These are phyloP conservation scores for Spicauda simplicius DNA, from an alignment of 2,888 invertebrate species.

Conservation along the genomic window DNA sequence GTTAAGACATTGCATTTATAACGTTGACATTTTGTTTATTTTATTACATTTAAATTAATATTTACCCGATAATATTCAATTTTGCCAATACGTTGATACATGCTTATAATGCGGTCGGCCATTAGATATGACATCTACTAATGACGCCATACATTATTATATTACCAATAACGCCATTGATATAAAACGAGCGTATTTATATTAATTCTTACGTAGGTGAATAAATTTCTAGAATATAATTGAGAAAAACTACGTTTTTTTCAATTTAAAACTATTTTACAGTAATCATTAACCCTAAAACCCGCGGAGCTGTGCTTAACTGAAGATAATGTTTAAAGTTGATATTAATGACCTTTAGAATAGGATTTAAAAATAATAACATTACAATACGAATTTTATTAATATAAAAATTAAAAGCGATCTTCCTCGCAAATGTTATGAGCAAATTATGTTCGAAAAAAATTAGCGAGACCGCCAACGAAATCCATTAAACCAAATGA, in stretches of 20 bases:
- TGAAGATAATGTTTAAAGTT: too few species aligned
- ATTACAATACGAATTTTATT: too few species aligned
- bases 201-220: neutral
- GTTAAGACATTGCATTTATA: slow-evolving; percentile 28
- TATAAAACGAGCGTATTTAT: neutral
- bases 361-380: too few species aligned
- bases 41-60: slow-evolving; percentile 14
- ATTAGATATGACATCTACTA: neutral
- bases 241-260: too few species aligned
- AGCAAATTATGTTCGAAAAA: too few species aligned
- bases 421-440: too few species aligned
- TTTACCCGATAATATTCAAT: neutral
- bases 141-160: neutral
- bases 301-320: neutral
- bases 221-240: too few species aligned
- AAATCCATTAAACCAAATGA: too few species aligned
- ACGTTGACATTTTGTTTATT: slow-evolving; percentile 17
- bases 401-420: too few species aligned
- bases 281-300: neutral
- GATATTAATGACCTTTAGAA: too few species aligned
- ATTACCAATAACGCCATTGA: neutral
- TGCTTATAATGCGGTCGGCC: neutral
- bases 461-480: too few species aligned
- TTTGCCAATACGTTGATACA: neutral
- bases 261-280: too few species aligned